Evolutionary conservation across 2,888 invertebrate genomes (phyloP).

Genomic region (Volucella inflata): DNA sequence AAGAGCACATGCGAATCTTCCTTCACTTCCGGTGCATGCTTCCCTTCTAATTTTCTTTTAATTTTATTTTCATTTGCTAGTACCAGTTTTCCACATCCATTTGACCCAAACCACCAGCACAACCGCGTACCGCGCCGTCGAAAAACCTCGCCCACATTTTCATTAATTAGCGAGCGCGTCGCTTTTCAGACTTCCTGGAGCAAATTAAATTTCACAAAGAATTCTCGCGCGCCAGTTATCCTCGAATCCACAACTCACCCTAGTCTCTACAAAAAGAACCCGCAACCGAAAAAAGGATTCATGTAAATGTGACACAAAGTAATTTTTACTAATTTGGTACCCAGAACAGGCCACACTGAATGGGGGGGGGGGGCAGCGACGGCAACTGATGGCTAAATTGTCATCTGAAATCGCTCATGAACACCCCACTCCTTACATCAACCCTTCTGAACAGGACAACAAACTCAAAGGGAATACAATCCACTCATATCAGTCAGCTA

Average conservation of each 20-base stretch:
- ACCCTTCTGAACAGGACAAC: constrained; percentile 16
- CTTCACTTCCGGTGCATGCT: neutral
- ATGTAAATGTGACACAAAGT: constrained; percentile 64
- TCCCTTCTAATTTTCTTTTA: constrained; percentile 53
- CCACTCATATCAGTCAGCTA: constrained; percentile 19
- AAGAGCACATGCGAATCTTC: constrained; percentile 20
- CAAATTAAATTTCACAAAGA: constrained; percentile 65
- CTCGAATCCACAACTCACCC: neutral
- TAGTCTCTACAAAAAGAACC: neutral
- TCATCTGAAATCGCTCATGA: constrained; percentile 25
- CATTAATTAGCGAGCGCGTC: constrained; percentile 60
- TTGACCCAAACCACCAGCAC: constrained; percentile 15
- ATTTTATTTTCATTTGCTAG: constrained; percentile 47
- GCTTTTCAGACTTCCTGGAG: constrained; percentile 49
- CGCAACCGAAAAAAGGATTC: neutral
- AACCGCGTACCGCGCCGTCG: neutral
- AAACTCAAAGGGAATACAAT: constrained; percentile 13
- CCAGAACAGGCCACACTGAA: constrained; percentile 1
- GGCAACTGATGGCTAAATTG: constrained; percentile 7
- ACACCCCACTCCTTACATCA: neutral
- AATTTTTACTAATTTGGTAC: constrained; percentile 68
- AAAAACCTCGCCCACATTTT: constrained; percentile 53
- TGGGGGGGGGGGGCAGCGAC: neutral
- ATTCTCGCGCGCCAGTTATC: constrained; percentile 43
- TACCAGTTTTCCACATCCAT: constrained; percentile 38